These are phyloP conservation scores for Pectinophora gossypiella DNA, from an alignment of 1,140 invertebrate species.

Conservation along the genomic window DNA sequence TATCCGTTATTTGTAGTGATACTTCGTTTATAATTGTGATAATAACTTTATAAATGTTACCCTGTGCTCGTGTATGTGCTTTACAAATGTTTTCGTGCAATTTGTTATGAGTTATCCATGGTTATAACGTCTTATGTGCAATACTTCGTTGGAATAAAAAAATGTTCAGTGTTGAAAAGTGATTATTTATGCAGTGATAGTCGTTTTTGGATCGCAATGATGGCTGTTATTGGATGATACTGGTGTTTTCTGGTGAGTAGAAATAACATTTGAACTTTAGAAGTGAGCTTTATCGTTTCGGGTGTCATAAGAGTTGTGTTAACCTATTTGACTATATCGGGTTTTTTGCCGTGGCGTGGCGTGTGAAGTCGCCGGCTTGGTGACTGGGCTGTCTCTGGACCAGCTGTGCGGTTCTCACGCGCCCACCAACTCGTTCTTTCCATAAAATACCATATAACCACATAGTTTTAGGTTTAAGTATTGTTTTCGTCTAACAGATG, in stretches of 20 bases:
- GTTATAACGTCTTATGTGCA: conserved; percentile 59
- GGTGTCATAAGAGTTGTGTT: conserved; percentile 24
- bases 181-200: conserved; percentile 69
- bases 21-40: conserved; percentile 58
- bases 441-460: too few species aligned
- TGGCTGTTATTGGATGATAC: conserved; percentile 70
- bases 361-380: conserved; percentile 44
- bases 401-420: conserved; percentile 55
- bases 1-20: conserved; percentile 51
- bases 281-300: conserved; percentile 12
- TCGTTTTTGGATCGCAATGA: conserved; percentile 56
- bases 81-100: conserved; percentile 46
- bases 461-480: too few species aligned
- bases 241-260: conserved; percentile 55
- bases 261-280: conserved; percentile 20
- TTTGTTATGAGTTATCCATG: conserved; percentile 66
- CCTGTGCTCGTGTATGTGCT: conserved; percentile 52
- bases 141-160: conserved; percentile 62
- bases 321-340: conserved; percentile 68
- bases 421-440: conserved; percentile 14
- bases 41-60: conserved; percentile 51
- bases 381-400: conserved; percentile 28
- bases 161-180: conserved; percentile 70
- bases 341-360: conserved; percentile 54
- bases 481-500: not conserved